Evolutionary conservation across 2,797 vertebrate genomes (phyloP).

Genomic region (Numenius phaeopus): DNA sequence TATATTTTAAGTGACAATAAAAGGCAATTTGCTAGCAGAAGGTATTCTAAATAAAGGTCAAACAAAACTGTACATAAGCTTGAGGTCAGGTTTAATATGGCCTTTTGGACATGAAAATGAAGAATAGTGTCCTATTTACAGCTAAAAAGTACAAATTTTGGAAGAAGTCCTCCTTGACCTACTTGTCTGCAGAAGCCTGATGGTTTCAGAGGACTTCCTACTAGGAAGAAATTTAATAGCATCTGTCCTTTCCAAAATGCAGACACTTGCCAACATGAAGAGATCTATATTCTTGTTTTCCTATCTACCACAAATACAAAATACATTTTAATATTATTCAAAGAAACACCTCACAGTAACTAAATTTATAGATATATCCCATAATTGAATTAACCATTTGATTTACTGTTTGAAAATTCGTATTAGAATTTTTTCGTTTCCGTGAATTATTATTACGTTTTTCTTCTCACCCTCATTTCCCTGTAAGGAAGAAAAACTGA

Average conservation of each 20-base stretch:
- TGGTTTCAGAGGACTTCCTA: background rate
- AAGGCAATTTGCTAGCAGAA: conserved; percentile 12
- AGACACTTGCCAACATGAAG: background rate
- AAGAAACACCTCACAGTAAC: background rate
- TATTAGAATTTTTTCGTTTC: background rate
- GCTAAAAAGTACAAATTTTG: background rate
- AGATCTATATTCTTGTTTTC: background rate
- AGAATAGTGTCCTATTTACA: background rate
- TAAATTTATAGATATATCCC: background rate
- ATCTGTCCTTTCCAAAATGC: background rate
- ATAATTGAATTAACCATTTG: background rate
- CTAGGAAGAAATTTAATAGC: background rate
- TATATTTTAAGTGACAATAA: conserved; percentile 38
- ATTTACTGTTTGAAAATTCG: background rate
- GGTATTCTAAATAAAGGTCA: conserved; percentile 27
- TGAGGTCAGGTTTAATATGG: background rate
- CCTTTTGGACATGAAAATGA: background rate
- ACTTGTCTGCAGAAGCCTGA: background rate
- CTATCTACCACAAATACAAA: background rate
- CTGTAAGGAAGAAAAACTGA: background rate
- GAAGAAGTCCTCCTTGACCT: conserved; percentile 29
- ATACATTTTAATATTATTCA: background rate
- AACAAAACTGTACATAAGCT: conserved; percentile 13
- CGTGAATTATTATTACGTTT: background rate
- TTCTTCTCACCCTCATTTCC: background rate